Evolutionary conservation across 2,113 vertebrate genomes (phyloP).

Genomic region (Callipepla californica): DNA sequence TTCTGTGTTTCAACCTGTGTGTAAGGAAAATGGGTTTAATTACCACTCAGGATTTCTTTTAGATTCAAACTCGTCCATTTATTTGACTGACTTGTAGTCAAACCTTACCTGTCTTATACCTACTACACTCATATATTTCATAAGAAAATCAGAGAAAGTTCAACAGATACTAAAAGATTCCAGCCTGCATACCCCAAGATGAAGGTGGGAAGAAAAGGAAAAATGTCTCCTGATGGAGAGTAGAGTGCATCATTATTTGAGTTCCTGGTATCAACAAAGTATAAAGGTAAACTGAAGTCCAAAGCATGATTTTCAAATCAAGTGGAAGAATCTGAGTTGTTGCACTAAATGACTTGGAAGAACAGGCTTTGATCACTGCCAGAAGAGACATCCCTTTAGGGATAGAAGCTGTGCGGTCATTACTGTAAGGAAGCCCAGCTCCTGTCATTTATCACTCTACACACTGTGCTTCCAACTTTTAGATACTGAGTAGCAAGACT

Average conservation of each 20-base stretch:
- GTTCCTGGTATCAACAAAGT: not conserved
- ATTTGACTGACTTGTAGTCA: not conserved
- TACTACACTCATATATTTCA: not conserved
- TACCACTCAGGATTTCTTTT: not conserved
- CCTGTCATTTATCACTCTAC: not conserved
- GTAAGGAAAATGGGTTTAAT: not conserved
- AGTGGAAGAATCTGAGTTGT: not conserved
- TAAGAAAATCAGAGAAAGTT: not conserved
- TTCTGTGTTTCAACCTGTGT: not conserved
- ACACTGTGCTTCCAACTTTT: not conserved
- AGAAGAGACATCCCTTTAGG: not conserved
- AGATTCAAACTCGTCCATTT: not conserved
- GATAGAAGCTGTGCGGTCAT: not conserved
- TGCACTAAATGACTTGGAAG: not conserved
- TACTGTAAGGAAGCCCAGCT: not conserved
- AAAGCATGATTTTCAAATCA: not conserved
- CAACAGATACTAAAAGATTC: not conserved
- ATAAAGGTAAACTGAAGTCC: not conserved
- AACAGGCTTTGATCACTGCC: not conserved
- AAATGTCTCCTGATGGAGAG: not conserved
- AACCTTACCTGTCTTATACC: not conserved
- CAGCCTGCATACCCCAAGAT: not conserved
- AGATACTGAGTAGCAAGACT: not conserved
- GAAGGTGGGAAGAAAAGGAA: not conserved
- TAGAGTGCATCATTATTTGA: not conserved